Conservation (phyloP, 1,140 invertebrate species). For the Dendroctonus valens region DNA sequence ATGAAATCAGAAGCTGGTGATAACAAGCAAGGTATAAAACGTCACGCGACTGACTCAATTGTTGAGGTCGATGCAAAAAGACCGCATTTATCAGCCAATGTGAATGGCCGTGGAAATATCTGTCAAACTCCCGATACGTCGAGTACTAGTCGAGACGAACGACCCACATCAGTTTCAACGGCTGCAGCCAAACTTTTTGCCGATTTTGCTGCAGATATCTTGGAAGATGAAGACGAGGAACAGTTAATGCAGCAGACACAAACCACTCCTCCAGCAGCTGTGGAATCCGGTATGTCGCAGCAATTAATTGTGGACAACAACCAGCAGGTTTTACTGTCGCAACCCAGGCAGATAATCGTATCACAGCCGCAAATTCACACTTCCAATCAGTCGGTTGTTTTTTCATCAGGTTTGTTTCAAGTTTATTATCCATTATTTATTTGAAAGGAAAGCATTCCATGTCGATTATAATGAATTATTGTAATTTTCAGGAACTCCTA, state of each 20-base stretch:
- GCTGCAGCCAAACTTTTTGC: constrained; percentile 72
- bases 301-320: constrained; percentile 47
- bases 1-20: constrained; percentile 10
- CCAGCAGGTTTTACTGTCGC: constrained; percentile 42
- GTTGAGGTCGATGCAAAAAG: constrained; percentile 54
- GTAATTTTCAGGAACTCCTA: constrained; percentile 15
- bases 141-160: constrained; percentile 55
- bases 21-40: constrained; percentile 47
- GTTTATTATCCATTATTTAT: background rate
- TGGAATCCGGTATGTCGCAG: constrained; percentile 20
- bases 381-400: constrained; percentile 36
- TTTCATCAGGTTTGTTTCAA: constrained; percentile 31
- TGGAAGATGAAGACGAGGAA: constrained; percentile 68
- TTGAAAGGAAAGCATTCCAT: background rate
- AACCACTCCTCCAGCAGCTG: constrained; percentile 19
- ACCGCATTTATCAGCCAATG: constrained; percentile 49
- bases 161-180: constrained; percentile 60
- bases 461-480: background rate
- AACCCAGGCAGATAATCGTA: constrained; percentile 50
- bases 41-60: constrained; percentile 48
- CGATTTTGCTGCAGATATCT: constrained; percentile 66
- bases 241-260: constrained; percentile 49
- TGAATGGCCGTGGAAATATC: constrained; percentile 53
- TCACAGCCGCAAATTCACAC: constrained; percentile 44
- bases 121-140: constrained; percentile 53